Evolutionary conservation across 1,140 invertebrate genomes (phyloP), one percentile per base, ranked within the genome.

Genomic region (Nomia melanderi): DNA sequence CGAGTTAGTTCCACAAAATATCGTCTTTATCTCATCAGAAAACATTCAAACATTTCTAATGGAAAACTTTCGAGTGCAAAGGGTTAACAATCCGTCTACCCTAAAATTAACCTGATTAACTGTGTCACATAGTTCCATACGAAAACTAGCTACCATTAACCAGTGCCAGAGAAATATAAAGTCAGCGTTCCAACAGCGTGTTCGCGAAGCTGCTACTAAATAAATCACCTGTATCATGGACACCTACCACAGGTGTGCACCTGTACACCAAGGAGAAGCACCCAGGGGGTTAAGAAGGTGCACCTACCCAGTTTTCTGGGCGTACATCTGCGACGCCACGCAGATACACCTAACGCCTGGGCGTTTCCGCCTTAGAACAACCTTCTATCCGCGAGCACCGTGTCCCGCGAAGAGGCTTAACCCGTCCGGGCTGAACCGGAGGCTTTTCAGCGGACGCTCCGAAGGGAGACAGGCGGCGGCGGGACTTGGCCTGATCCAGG

Each of bases 281-380:
- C 7, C 20, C 20, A 6, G 36, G n/a, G 57, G 70, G 64, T n/a
- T 57, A 56, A 82, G 62, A 53, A 77, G 75, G 63, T 56, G 44
- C 69, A 66, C 69, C 74, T 78, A 78, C 56, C 31, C 66, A 69
- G 64, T 83, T 72, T 79, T 78, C 83, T 87, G 88, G 86, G 85
- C 82, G 87, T 89, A 87, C 75, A 84, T 85, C 83, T 56, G 76
- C 71, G 73, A 81, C 81, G 78, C 77, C 79, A 44, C 70, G 78
- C 84, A 79, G 73, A 75, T 79, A 86, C 86, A 84, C 60, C 86
- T 83, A 85, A 84, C 86, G 79, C 78, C 86, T 88, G 90, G 90
- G 90, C 90, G 90, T 89, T 90, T 89, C 88, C 88, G 86, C 87
- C 85, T 86, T 75, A 67, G 77, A 82, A 77, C 81, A 39, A 60